phyloP scores from a whole-genome alignment of 2,888 invertebrate species.

The Venusia cambrica region DNA sequence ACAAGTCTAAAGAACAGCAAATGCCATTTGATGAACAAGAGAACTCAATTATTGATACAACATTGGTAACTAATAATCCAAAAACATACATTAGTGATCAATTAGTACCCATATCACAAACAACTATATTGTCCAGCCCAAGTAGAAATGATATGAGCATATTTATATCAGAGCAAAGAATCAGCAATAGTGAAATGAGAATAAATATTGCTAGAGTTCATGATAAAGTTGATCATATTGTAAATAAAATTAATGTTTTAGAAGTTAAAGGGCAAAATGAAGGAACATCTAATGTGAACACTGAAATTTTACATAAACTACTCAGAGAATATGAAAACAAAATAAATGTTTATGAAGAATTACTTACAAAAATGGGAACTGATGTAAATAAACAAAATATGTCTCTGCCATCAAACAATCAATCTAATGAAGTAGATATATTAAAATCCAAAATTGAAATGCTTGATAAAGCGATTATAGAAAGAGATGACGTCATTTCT shows the following conservation, averaged over 20 bases:
- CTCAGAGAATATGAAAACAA: conserved; percentile 66
- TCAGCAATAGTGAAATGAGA: conserved; percentile 63
- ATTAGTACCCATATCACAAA: conserved; percentile 47
- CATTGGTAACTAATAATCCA: conserved; percentile 30
- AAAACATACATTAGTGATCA: conserved; percentile 40
- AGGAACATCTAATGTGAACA: conserved; percentile 38
- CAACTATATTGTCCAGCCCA: conserved; percentile 33
- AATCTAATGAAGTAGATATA: conserved; percentile 10
- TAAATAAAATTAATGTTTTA: conserved; percentile 47
- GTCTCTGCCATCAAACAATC: neutral
- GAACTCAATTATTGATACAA: conserved; percentile 27
- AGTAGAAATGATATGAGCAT: conserved; percentile 45
- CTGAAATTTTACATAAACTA: conserved; percentile 55
- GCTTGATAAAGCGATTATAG: conserved; percentile 36
- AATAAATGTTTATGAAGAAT: conserved; percentile 62
- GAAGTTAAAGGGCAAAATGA: conserved; percentile 33
- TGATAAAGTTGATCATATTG: conserved; percentile 59
- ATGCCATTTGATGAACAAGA: conserved; percentile 33
- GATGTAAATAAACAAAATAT: conserved; percentile 26
- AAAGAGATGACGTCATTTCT: conserved; percentile 42
- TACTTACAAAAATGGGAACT: conserved; percentile 41
- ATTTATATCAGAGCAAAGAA: conserved; percentile 63
- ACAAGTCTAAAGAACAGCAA: conserved; percentile 36
- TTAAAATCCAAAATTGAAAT: conserved; percentile 35
- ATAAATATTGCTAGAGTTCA: conserved; percentile 62